Conservation (phyloP, 2,797 vertebrate genomes). For the Myotis vivesi region DNA sequence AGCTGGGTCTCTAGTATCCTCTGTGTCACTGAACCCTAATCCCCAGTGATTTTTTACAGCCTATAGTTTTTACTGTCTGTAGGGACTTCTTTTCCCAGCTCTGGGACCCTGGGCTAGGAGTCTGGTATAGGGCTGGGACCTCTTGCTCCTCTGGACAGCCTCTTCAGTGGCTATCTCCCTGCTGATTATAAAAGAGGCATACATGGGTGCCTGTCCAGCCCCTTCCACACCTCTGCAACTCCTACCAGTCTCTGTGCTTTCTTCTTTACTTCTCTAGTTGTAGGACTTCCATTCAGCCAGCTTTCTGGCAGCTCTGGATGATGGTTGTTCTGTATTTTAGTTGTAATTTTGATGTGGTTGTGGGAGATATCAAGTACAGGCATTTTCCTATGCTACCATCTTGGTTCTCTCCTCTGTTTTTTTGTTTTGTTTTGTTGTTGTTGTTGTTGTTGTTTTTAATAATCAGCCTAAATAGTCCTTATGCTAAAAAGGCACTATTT, state of each 20-base stretch:
- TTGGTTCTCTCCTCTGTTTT: too few relatives aligned
- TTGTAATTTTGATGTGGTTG: too few relatives aligned
- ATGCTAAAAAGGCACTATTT: not conserved
- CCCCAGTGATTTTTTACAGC: not conserved
- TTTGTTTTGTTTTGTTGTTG: too few relatives aligned
- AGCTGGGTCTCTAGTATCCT: not conserved
- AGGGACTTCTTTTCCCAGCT: not conserved
- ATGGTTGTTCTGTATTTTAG: too few relatives aligned
- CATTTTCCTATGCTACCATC: too few relatives aligned
- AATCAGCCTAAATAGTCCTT: not conserved
- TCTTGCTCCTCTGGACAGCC: not conserved
- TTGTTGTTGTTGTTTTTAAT: too few relatives aligned
- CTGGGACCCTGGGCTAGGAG: not conserved
- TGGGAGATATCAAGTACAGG: too few relatives aligned
- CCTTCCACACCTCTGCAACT: not conserved
- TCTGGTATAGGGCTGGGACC: not conserved
- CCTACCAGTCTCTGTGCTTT: not conserved
- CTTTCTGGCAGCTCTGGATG: too few relatives aligned
- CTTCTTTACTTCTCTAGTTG: not conserved
- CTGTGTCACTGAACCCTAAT: not conserved
- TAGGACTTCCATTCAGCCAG: not conserved
- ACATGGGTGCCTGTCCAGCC: not conserved
- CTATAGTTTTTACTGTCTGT: not conserved
- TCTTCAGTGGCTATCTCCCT: too few relatives aligned
- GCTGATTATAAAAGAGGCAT: not conserved